Conservation (phyloP, 2,113 vertebrate genomes). For the Platycercus adscitus region DNA sequence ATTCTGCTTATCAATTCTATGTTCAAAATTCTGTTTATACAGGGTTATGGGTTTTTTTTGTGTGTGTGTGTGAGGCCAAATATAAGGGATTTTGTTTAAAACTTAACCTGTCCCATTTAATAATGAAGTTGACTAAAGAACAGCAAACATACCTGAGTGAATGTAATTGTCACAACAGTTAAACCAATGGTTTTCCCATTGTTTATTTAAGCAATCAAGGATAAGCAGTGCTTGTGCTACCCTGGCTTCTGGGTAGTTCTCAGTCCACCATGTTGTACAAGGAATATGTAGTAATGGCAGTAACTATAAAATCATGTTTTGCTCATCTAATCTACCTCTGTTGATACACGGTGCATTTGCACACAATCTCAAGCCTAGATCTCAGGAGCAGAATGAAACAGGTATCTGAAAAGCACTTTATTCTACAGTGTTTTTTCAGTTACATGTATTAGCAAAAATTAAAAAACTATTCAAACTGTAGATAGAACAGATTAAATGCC, state of each 20-base stretch:
- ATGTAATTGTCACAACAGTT: not conserved
- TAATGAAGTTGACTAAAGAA: not conserved
- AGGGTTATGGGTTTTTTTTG: not conserved
- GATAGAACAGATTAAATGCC: not conserved
- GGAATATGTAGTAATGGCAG: not conserved
- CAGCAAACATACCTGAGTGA: not conserved
- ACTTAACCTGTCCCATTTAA: not conserved
- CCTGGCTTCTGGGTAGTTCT: not conserved
- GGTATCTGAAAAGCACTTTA: not conserved
- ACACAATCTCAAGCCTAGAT: not conserved
- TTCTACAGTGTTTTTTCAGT: not conserved
- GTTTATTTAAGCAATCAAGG: not conserved
- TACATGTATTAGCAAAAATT: not conserved
- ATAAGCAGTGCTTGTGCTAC: not conserved
- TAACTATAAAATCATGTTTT: not conserved
- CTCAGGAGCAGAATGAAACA: not conserved
- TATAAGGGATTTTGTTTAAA: not conserved
- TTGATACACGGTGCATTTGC: not conserved
- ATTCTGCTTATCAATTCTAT: not conserved
- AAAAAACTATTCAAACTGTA: not conserved
- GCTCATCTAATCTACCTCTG: not conserved
- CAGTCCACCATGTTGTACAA: not conserved
- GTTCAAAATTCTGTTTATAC: not conserved
- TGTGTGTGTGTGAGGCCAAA: not conserved
- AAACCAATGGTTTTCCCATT: not conserved